Percentiles rank a stretch among this genome's conserved stretches.
Conservation (phyloP, 2,797 vertebrate species). For the Danio tinwini region DNA sequence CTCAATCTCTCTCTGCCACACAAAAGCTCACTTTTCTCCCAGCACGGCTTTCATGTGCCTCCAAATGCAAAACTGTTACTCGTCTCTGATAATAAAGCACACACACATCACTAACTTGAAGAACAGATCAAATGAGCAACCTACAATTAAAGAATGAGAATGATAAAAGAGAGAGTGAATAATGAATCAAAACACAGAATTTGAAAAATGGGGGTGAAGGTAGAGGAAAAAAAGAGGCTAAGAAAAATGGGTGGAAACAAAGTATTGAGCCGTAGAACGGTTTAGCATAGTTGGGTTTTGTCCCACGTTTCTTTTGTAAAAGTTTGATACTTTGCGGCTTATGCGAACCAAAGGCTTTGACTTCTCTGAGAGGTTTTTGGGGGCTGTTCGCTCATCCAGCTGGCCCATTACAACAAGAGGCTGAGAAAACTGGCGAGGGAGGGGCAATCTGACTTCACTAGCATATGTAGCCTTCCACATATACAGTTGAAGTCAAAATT, state of each 20-base stretch:
- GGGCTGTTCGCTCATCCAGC: constrained; percentile 50
- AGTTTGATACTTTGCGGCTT: constrained; percentile 60
- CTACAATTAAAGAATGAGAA: constrained; percentile 17
- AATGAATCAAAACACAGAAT: constrained; percentile 16
- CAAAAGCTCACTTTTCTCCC: constrained; percentile 62
- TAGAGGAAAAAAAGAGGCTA: constrained; percentile 39
- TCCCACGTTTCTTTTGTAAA: constrained; percentile 58
- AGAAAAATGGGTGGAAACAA: constrained; percentile 47
- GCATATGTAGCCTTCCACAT: not conserved
- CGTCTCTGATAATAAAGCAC: constrained; percentile 36
- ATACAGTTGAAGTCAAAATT: too few species aligned
- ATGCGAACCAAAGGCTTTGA: constrained; percentile 56
- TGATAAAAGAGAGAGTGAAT: constrained; percentile 25
- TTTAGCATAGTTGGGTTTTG: constrained; percentile 63
- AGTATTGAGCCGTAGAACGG: constrained; percentile 56
- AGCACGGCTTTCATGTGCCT: constrained; percentile 57
- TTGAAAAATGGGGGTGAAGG: constrained; percentile 22
- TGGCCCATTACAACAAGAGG: constrained; percentile 57
- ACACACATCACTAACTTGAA: constrained; percentile 35
- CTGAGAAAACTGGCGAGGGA: constrained; percentile 45
- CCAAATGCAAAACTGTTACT: constrained; percentile 53
- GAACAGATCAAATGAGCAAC: constrained; percentile 38
- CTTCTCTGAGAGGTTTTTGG: constrained; percentile 51
- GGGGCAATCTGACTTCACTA: constrained; percentile 18
- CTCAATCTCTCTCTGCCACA: constrained; percentile 46